A percentile compares a stretch with the other conserved stretches of the same genome.
These are phyloP conservation scores for Ciconia stormi DNA, from an alignment of 2,113 vertebrate species.

Conservation along the genomic window DNA sequence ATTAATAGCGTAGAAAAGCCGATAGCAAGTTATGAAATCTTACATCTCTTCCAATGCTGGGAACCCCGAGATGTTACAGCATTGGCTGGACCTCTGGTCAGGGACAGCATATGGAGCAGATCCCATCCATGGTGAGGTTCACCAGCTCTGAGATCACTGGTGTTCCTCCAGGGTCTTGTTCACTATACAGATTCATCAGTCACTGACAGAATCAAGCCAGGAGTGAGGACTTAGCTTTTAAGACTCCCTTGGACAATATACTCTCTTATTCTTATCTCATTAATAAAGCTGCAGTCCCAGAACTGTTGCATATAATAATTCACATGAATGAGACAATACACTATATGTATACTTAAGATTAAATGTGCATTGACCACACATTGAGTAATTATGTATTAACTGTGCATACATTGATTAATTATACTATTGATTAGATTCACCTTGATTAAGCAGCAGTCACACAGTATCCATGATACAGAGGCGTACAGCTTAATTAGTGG, in stretches of 20 bases:
- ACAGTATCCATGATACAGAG: neutral
- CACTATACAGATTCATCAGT: neutral
- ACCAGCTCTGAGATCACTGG: neutral
- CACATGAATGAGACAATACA: neutral
- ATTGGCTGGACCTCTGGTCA: neutral
- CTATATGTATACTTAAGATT: neutral
- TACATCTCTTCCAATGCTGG: accelerated
- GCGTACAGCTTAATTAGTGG: accelerated
- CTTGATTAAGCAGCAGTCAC: neutral
- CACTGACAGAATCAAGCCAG: neutral
- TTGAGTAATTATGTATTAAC: neutral
- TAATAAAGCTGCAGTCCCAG: neutral
- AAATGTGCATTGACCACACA: neutral
- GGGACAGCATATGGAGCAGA: accelerated
- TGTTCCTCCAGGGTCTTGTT: neutral
- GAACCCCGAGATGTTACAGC: neutral
- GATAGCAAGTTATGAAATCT: neutral
- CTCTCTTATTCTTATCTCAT: neutral
- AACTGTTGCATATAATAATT: neutral
- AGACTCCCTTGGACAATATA: neutral
- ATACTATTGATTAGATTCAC: neutral
- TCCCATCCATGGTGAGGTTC: neutral
- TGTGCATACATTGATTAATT: neutral
- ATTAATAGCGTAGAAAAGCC: neutral
- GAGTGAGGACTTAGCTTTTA: neutral